These are phyloP conservation scores for Aphaenogaster floridana DNA, from an alignment of 1,140 invertebrate genomes.

Conservation along the genomic window DNA sequence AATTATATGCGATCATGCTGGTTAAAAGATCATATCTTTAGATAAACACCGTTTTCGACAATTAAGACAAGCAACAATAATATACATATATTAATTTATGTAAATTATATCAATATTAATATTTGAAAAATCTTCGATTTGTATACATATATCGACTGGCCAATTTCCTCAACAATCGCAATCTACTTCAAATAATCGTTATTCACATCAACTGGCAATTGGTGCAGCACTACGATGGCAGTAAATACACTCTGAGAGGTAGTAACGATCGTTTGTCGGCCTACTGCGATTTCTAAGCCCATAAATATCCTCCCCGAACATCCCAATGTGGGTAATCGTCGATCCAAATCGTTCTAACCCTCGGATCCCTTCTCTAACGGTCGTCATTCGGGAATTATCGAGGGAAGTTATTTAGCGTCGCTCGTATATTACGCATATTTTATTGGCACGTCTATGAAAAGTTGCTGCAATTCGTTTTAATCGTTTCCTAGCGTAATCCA, in stretches of 20 bases:
- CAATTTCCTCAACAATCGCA: background rate
- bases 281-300: slow-evolving; percentile 68
- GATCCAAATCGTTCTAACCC: slow-evolving; percentile 58
- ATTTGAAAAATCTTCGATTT: background rate
- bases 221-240: slow-evolving; percentile 6
- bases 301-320: slow-evolving; percentile 69
- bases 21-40: background rate
- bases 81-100: background rate
- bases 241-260: slow-evolving; percentile 71
- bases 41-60: background rate
- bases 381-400: slow-evolving; percentile 52
- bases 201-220: slow-evolving; percentile 45
- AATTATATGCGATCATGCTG: background rate
- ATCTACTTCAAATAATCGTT: slow-evolving; percentile 32
- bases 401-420: slow-evolving; percentile 46
- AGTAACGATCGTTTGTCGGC: slow-evolving; percentile 75
- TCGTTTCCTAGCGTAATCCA: background rate
- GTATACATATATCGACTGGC: background rate
- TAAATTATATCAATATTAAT: slow-evolving; percentile 4
- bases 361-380: slow-evolving; percentile 63
- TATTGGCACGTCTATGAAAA: slow-evolving; percentile 5
- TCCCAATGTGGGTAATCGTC: slow-evolving; percentile 62
- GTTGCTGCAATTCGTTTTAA: background rate
- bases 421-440: slow-evolving; percentile 29
- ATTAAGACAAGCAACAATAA: background rate